A percentile compares a stretch with the other conserved stretches of the same genome.
These are phyloP conservation scores for Drymodes brunneopygia DNA, from an alignment of 2,113 vertebrate species.

Conservation along the genomic window DNA sequence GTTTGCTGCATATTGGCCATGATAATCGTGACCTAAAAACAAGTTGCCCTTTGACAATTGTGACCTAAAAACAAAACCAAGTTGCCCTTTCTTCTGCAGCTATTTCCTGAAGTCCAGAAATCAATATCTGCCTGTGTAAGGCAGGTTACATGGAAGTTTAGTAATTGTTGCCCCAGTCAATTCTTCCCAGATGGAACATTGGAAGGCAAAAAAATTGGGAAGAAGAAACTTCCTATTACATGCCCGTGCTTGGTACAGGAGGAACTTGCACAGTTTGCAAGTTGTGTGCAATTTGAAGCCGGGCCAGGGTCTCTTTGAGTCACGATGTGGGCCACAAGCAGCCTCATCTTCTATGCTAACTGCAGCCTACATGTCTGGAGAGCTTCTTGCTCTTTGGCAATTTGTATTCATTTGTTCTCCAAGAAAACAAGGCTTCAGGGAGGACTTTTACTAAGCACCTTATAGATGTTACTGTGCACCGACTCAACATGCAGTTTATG, in stretches of 20 bases:
- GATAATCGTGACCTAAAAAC: background rate
- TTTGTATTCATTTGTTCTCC: conserved; percentile 5
- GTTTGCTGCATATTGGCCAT: background rate
- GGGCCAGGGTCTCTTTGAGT: background rate
- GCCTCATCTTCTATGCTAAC: background rate
- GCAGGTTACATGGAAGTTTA: background rate
- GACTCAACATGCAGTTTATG: background rate
- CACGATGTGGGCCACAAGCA: background rate
- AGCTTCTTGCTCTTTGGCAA: background rate
- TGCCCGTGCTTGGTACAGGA: background rate
- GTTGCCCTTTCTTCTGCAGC: background rate
- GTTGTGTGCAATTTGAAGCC: background rate
- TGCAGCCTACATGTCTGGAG: background rate
- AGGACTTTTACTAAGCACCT: background rate
- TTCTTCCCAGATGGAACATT: background rate
- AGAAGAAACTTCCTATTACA: background rate
- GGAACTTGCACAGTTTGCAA: background rate
- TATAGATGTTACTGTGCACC: background rate
- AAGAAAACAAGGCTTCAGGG: background rate
- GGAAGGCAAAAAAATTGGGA: background rate
- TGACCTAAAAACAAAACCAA: background rate
- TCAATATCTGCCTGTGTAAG: background rate
- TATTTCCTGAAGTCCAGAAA: background rate
- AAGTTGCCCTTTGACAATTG: background rate
- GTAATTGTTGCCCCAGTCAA: background rate